phyloP scores from a whole-genome alignment of 2,888 invertebrate species.

The Drosophila paranaensis region DNA sequence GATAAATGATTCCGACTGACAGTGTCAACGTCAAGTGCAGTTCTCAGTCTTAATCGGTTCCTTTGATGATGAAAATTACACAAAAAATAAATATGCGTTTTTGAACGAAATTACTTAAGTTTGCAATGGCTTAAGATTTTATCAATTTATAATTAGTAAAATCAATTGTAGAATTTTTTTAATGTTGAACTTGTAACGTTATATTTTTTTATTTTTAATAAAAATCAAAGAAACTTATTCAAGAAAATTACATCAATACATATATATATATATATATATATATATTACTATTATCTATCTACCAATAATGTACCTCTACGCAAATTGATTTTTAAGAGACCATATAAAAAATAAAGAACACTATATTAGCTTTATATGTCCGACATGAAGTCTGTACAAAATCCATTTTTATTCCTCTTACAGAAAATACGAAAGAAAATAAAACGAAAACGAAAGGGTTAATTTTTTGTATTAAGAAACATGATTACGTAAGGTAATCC shows the following conservation, averaged over 20 bases:
- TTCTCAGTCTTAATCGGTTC: conserved; percentile 50
- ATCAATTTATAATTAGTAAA: conserved; percentile 70
- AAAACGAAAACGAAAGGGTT: no score
- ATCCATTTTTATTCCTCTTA: background rate
- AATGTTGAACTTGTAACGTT: conserved; percentile 82
- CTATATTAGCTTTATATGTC: background rate
- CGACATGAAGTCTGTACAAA: background rate
- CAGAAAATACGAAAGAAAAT: no score
- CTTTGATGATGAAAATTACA: conserved; percentile 67
- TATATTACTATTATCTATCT: background rate
- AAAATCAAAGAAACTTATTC: conserved; percentile 75
- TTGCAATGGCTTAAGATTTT: conserved; percentile 48
- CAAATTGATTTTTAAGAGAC: background rate
- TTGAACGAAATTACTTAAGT: conserved; percentile 76
- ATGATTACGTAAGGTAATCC: no score
- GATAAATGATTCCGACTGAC: conserved; percentile 96
- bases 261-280: no score
- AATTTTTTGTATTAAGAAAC: no score
- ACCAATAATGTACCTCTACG: background rate
- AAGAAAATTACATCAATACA: conserved; percentile 36
- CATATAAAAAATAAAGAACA: background rate
- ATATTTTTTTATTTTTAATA: conserved; percentile 83
- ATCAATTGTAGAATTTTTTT: conserved; percentile 79
- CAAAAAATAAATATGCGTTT: conserved; percentile 70
- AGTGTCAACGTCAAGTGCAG: conserved; percentile 77